These are phyloP conservation scores for Oophaga sylvatica DNA, from an alignment of 2,797 vertebrate genomes.

Conservation along the genomic window DNA sequence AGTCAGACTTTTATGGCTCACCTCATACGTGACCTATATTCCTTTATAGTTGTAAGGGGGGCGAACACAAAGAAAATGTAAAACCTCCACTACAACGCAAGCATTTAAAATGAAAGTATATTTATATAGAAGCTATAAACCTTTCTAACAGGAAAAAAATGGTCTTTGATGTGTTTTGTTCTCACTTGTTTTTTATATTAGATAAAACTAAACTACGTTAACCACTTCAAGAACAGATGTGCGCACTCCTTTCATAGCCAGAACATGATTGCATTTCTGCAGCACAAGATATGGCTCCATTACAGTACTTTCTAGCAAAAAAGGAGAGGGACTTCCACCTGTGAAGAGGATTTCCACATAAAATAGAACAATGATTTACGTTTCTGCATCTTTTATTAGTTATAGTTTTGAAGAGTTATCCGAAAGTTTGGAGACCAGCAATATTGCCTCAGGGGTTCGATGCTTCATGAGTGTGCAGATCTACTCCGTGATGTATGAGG, in stretches of 20 bases:
- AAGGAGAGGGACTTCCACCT: not conserved
- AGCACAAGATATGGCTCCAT: not conserved
- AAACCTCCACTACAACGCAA: conserved; percentile 30
- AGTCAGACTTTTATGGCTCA: conserved; percentile 33
- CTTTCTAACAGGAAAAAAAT: conserved; percentile 10
- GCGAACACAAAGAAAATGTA: conserved; percentile 16
- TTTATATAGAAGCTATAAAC: conserved; percentile 35
- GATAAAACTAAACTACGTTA: conserved; percentile 24
- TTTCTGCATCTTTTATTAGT: not conserved
- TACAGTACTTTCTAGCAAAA: not conserved
- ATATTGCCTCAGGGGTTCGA: too few species aligned
- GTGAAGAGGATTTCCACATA: not conserved
- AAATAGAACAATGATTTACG: not conserved
- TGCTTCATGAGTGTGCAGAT: too few species aligned
- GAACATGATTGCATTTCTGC: not conserved
- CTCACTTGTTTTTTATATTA: conserved; percentile 26
- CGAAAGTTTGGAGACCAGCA: too few species aligned
- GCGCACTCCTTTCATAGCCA: not conserved
- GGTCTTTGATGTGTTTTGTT: conserved; percentile 48
- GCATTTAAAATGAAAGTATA: conserved; percentile 41
- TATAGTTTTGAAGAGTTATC: too few species aligned
- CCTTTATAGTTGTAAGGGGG: conserved; percentile 12
- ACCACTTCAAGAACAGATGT: conserved; percentile 38
- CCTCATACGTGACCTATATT: conserved; percentile 54
- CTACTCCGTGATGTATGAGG: too few species aligned